Base-by-base conservation (phyloP, 2,797 vertebrate genomes). In the Coccyzus lansbergi region DNA sequence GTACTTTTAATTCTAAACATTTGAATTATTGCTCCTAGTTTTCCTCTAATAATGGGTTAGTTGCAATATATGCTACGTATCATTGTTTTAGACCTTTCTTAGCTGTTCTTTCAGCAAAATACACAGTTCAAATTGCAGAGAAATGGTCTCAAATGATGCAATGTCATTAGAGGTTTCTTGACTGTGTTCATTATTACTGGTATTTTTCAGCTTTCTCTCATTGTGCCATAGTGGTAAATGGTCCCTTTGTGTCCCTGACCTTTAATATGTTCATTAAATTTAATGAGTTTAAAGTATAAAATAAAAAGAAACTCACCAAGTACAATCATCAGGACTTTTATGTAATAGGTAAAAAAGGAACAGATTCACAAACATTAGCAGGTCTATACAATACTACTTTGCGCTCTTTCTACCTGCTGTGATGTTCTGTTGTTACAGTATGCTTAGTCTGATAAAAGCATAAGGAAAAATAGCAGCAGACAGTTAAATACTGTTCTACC, bases 241-340 rank as follows among this genome's bases (percentile, higher is more conserved):
- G 26, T 93, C 49, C 52, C 55, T 95, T 95, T 92, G 64, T 76
- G 60, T 53, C 56, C 81, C 40, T 93, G 95, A 96, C 93, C 94
- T 96, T 97, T 96, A 76, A 95, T 94, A 81, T 22, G 63, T 80
- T 97, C 88, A 88, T 93, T 95, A 94, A 83, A 93, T 95, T 93
- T 95, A 96, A 96, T 90, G 68, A 86, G 49, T 89, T 96, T 94
- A 78, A 92, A 86, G 48, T 63, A 25, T 55, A 67, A 81, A 93
- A 71, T 75, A 84, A 81, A 95, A 93, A 88, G 42, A 62, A 60
- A 90, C 74, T 71, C 88, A 77, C 52, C 69, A 94, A 93, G 75
- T 11, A 28, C 83, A 67, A 78, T 88, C 62, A 87, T 86, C 85
- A 72, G 70, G 55, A 58, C 34, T 42, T 70, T 79, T 83, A 63